Base-by-base conservation (phyloP, 1,140 invertebrate genomes). In the Zophobas atratus region DNA sequence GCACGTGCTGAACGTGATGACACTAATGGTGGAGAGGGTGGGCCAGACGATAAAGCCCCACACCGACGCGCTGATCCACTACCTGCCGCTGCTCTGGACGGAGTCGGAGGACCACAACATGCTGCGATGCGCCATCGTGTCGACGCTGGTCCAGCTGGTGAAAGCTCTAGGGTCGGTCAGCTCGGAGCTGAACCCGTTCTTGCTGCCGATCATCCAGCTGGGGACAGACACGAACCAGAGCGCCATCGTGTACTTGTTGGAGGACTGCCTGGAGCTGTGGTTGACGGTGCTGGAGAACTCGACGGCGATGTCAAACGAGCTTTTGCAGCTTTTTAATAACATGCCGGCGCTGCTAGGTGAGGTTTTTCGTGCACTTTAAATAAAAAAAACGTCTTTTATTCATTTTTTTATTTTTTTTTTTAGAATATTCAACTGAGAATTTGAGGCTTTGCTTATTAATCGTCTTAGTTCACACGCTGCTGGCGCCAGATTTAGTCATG, bases 231-330 rank as follows among this genome's bases (percentile, higher is more conserved):
- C 94, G 0, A 91, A 91, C 74, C 91, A 96, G 85, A 91, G 92
- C 46, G 93, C 92, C 8, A 94, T 97, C 85, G 92, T 98, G 48
- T 98, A 98, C 87, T 89, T 98, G 51, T 87, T 97, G 79, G 97
- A 98, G 87, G 97, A 99, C 88, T 96, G 95, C 0, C 88, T 99
- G 41, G 94, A 96, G 81, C 89, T 99, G 70, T 98, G 97, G 96
- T 88, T 93, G 63, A 92, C 93, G 1, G 90, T 96, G 6, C 87
- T 99, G 70, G 93, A 97, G 84, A 94, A 95, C 83, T 90, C 93
- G 0, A 89, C 93, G 0, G 83, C 85, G 0, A 86, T 91, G 43
- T 90, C 88, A 0, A 88, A 89, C 8, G 89, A 91, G 67, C 88
- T 97, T 48, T 87, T 97, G 81, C 89, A 92, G 77, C 88, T 98